These are phyloP conservation scores for Pseudomyrmex gracilis DNA, from an alignment of 1,140 invertebrate species.

Conservation along the genomic window DNA sequence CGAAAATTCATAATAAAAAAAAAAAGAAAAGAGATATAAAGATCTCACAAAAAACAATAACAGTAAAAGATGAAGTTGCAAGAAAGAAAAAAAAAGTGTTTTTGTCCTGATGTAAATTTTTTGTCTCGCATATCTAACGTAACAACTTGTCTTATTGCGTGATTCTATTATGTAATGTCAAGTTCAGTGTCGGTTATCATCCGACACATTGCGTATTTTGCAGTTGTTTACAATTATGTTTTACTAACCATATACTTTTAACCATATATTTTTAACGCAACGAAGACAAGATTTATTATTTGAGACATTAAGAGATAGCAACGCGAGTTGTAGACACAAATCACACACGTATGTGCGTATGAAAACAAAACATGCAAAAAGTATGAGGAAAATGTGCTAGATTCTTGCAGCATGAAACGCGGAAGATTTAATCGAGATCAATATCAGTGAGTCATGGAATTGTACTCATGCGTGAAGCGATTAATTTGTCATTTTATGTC, in stretches of 20 bases:
- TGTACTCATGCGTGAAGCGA: not conserved
- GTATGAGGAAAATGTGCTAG: not conserved
- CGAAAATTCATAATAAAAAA: conserved; percentile 9
- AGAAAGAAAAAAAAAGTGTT: not conserved
- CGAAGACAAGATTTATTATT: not conserved
- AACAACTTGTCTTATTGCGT: conserved; percentile 3
- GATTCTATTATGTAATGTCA: not conserved
- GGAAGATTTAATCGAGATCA: not conserved
- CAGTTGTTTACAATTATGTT: not conserved
- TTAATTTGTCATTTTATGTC: conserved; percentile 18
- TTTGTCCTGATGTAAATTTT: not conserved
- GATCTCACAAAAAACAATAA: not conserved
- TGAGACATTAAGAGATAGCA: not conserved
- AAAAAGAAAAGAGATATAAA: too few species aligned
- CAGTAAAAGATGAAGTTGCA: not conserved
- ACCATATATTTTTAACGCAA: too few species aligned
- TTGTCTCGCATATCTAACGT: not conserved
- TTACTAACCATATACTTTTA: not conserved
- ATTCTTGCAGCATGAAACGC: not conserved
- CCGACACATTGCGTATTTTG: not conserved
- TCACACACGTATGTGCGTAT: not conserved
- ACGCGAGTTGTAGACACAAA: not conserved
- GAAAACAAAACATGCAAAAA: too few species aligned
- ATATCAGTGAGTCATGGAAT: conserved; percentile 26
- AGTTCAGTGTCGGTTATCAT: not conserved